Conservation (phyloP, 2,797 vertebrate genomes). For the Fringilla coelebs region DNA sequence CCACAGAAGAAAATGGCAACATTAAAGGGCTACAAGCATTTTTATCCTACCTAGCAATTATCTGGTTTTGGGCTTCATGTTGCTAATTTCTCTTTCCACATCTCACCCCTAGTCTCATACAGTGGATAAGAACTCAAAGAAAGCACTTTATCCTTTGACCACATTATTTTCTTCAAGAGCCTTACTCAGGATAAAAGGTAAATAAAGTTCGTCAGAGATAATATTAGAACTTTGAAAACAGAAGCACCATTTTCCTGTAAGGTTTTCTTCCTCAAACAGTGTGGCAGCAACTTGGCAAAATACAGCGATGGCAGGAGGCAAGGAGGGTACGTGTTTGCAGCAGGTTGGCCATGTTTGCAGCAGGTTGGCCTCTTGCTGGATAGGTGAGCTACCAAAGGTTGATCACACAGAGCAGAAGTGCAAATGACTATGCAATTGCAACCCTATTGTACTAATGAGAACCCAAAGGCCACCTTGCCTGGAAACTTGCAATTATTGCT, state of each 20-base stretch:
- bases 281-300: background rate
- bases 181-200: background rate
- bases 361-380: background rate
- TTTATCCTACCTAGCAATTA: background rate
- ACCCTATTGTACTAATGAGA: constrained; percentile 10
- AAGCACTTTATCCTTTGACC: background rate
- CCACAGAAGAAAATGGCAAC: background rate
- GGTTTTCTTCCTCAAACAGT: background rate
- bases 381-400: background rate
- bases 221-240: background rate
- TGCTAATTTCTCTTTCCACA: background rate
- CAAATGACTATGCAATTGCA: background rate
- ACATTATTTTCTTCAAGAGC: background rate
- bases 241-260: background rate
- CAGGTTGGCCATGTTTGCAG: background rate
- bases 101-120: background rate
- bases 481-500: constrained; percentile 16
- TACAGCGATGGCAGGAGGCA: background rate
- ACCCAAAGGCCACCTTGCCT: background rate
- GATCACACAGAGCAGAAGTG: background rate
- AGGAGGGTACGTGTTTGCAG: background rate
- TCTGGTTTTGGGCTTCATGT: background rate
- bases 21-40: background rate
- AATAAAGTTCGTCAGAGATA: background rate
- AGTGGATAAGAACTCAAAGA: background rate